phyloP scores from a whole-genome alignment of 2,797 vertebrate genomes.

The Betta splendens region DNA sequence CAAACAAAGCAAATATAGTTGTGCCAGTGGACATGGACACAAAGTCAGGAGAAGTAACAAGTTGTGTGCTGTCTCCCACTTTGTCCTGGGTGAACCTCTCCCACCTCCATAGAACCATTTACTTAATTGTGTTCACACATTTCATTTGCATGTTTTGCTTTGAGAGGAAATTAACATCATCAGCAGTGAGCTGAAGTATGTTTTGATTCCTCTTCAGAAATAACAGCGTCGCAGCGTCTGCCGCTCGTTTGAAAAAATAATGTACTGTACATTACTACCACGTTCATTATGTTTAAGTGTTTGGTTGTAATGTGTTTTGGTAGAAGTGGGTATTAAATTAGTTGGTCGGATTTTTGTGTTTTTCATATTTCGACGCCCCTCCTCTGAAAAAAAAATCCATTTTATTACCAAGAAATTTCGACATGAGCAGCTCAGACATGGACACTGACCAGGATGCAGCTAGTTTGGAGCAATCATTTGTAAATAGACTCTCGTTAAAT shows the following conservation, averaged over 20 bases:
- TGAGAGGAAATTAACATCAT: constrained; percentile 79
- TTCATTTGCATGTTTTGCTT: constrained; percentile 81
- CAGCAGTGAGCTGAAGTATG: constrained; percentile 79
- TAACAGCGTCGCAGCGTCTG: constrained; percentile 68
- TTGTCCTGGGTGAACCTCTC: constrained; percentile 59
- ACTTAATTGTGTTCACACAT: constrained; percentile 71
- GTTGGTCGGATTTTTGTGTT: constrained; percentile 44
- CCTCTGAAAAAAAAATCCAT: constrained; percentile 17
- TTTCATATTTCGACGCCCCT: constrained; percentile 37
- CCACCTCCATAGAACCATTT: constrained; percentile 66
- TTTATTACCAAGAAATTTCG: constrained; percentile 27
- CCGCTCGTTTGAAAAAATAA: constrained; percentile 61
- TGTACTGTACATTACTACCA: constrained; percentile 70
- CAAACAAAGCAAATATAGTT: constrained; percentile 31
- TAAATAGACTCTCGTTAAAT: constrained; percentile 2
- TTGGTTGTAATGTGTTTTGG: constrained; percentile 75
- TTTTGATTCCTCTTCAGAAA: constrained; percentile 82
- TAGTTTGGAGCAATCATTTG: constrained; percentile 17
- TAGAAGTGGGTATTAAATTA: constrained; percentile 70
- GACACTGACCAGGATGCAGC: constrained; percentile 11
- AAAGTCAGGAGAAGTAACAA: constrained; percentile 69
- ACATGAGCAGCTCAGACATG: constrained; percentile 28
- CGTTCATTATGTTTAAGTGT: constrained; percentile 78
- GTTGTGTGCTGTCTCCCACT: constrained; percentile 59
- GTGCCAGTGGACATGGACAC: constrained; percentile 16